Evolutionary conservation across 2,113 vertebrate species (phyloP).

Genomic region (Callionymus lyra): DNA sequence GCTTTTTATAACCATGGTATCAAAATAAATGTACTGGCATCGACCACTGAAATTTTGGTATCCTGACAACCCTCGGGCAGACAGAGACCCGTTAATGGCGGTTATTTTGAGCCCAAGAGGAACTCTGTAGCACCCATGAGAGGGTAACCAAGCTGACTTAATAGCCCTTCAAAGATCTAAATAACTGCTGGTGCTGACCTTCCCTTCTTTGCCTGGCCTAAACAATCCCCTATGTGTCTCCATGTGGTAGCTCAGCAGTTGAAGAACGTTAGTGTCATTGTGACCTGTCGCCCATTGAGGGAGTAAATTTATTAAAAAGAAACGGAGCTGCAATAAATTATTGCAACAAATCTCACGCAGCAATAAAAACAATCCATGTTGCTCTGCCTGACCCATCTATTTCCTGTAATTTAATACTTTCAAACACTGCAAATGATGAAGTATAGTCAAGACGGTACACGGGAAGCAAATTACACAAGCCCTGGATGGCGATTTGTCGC

Average conservation of each 20-base stretch:
- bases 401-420: conserved; percentile 56
- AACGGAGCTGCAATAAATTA: conserved; percentile 38
- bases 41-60: no score
- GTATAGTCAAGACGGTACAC: conserved; percentile 40
- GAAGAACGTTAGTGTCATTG: conserved; percentile 3
- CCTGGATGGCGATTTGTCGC: conserved; percentile 56
- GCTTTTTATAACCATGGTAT: no score
- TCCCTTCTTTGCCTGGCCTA: no score
- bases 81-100: no score
- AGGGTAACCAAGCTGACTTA: no score
- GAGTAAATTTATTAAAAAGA: conserved; percentile 29
- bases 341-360: conserved; percentile 34
- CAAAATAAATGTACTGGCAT: no score
- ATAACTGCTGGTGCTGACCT: no score
- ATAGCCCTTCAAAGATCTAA: no score
- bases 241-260: not conserved
- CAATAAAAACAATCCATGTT: conserved; percentile 48
- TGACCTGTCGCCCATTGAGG: conserved; percentile 2
- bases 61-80: no score
- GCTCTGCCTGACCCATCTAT: conserved; percentile 53
- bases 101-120: no score
- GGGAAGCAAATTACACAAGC: conserved; percentile 42
- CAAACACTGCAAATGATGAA: conserved; percentile 60
- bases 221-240: no score
- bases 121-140: no score